These are phyloP conservation scores for Umimayanthus chanpuru DNA, from an alignment of 92 coral and sea anemone species.

Conservation along the genomic window DNA sequence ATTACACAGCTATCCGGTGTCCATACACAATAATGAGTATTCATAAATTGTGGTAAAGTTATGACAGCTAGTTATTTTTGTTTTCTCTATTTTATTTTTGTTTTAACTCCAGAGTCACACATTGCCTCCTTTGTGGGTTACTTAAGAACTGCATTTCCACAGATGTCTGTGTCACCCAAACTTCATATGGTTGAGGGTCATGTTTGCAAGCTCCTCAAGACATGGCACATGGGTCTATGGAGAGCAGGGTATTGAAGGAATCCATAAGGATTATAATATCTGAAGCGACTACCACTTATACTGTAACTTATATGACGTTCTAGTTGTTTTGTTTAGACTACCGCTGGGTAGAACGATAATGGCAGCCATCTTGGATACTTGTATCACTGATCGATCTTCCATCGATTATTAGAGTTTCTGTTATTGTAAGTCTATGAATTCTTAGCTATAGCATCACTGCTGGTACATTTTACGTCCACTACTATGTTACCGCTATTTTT, in stretches of 20 bases:
- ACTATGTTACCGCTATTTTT: too few species aligned
- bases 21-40: background rate
- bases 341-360: too few species aligned
- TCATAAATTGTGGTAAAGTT: background rate
- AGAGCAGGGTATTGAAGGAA: slow-evolving; percentile 37
- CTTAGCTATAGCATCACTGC: too few species aligned
- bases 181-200: slow-evolving; percentile 45
- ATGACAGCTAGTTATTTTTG: background rate
- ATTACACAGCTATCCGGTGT: too few species aligned
- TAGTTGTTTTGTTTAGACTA: too few species aligned
- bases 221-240: slow-evolving; percentile 50
- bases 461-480: too few species aligned
- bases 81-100: background rate
- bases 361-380: too few species aligned
- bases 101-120: slow-evolving; percentile 31
- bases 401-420: too few species aligned
- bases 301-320: too few species aligned
- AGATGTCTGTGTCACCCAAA: slow-evolving; percentile 38
- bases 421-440: too few species aligned
- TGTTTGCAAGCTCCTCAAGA: slow-evolving; percentile 38
- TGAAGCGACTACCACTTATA: too few species aligned
- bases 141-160: slow-evolving; percentile 21
- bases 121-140: background rate
- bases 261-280: slow-evolving; percentile 29
- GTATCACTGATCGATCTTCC: too few species aligned